A percentile compares a stretch with the other conserved stretches of the same genome.
phyloP scores from a whole-genome alignment of 2,888 invertebrate species.

The Aleiodes leptofemur region DNA sequence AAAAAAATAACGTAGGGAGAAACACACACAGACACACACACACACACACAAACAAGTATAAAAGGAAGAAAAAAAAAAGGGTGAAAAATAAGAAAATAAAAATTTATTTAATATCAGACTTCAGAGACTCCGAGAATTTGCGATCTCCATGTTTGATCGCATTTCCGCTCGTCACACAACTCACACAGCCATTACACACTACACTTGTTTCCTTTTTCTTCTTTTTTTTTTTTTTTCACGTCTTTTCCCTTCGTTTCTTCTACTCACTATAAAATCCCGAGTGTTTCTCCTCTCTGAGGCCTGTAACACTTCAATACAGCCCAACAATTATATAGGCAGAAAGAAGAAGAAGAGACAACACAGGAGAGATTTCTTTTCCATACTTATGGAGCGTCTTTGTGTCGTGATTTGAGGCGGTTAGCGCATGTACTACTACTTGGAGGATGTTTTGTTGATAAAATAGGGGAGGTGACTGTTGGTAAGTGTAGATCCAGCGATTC shows the following conservation, averaged over 20 bases:
- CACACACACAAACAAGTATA: neutral
- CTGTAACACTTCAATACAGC: slow-evolving; percentile 16
- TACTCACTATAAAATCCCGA: slow-evolving; percentile 2
- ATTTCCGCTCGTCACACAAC: slow-evolving; percentile 63
- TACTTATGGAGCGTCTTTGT: too few species aligned
- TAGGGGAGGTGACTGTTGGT: too few species aligned
- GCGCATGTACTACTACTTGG: too few species aligned
- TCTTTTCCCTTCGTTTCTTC: slow-evolving; percentile 46
- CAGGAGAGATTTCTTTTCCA: too few species aligned
- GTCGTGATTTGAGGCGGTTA: too few species aligned
- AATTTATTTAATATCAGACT: slow-evolving; percentile 14
- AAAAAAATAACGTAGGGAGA: neutral
- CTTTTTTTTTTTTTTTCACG: slow-evolving; percentile 38
- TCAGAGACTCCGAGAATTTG: slow-evolving; percentile 59
- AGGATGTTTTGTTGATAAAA: too few species aligned
- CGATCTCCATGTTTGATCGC: slow-evolving; percentile 68
- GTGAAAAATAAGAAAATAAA: slow-evolving; percentile 49
- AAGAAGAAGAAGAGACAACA: too few species aligned
- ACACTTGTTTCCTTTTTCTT: slow-evolving; percentile 55
- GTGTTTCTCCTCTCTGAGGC: slow-evolving; percentile 25
- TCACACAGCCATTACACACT: slow-evolving; percentile 51
- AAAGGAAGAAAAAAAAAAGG: slow-evolving; percentile 50
- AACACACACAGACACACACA: neutral
- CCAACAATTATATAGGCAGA: slow-evolving; percentile 10
- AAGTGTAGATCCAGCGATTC: too few species aligned